Base-by-base conservation (phyloP, 2,797 vertebrate species). In the Lophius americanus region DNA sequence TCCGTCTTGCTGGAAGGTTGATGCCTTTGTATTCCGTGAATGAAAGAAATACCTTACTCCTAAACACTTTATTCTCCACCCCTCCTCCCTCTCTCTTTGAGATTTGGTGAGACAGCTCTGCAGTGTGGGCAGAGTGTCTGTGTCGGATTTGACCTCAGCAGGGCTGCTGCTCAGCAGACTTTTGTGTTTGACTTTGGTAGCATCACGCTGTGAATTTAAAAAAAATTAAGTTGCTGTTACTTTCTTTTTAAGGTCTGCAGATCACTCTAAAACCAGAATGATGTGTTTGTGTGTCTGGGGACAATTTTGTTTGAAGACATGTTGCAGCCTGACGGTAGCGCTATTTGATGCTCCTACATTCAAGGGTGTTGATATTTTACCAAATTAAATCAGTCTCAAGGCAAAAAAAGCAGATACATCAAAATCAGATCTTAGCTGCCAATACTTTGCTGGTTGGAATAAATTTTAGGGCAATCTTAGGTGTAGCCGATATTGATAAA, bases 91-190 rank as follows among this genome's bases (percentile, higher is more conserved):
- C 35, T 46, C 64, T 46, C 49, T 51, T 39, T 35, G 55, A 77
- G 68, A 75, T 85, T 68, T 46, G 73, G 64, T 79, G 82, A 86
- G 85, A 86, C 79, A 61, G 76, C 77, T 87, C 75, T 87, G 81
- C 82, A 82, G 86, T 83, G 84, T 91, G 83, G 86, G 85, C 85
- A 78, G 85, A 83, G 70, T 39, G 84, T 90, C 86, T 90, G 84
- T 81, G 84, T 84, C 12, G 66, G 75, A 70, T 86, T 81, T 85
- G 88, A 88, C 81, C 89, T 87, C 82, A 78, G 78, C 85, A 72
- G 68, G 78, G 85, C 78, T 85, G 79, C 56, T 51, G 78, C 79
- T 85, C 72, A 81, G 83, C 79, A 75, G 87, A 86, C 74, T 78
- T 84, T 55, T 80, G 75, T 60, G 59, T 84, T 87, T 70, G 69